phyloP scores from a whole-genome alignment of 1,140 invertebrate species.

The Saxidomus purpurata region DNA sequence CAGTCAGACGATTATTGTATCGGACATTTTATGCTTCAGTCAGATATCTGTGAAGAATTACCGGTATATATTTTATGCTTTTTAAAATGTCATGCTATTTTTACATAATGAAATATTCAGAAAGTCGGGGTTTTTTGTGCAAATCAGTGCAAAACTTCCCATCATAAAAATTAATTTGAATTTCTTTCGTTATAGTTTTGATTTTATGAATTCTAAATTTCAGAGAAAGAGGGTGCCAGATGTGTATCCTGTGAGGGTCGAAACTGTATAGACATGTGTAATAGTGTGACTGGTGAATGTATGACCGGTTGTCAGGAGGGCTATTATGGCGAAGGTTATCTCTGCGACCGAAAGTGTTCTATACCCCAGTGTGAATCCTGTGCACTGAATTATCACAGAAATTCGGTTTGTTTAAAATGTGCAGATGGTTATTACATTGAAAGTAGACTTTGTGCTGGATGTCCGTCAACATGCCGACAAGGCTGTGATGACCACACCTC shows the following conservation, averaged over 20 bases:
- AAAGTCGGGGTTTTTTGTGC: too few relatives aligned
- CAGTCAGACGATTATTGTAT: too few relatives aligned
- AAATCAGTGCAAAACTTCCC: too few relatives aligned
- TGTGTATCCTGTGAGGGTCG: constrained; percentile 34
- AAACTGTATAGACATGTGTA: constrained; percentile 31
- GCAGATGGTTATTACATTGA: not conserved
- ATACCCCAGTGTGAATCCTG: constrained; percentile 27
- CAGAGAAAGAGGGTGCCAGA: too few relatives aligned
- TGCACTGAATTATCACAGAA: constrained; percentile 4
- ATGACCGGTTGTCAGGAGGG: constrained; percentile 28
- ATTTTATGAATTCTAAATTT: not conserved
- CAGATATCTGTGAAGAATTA: too few relatives aligned
- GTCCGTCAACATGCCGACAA: constrained; percentile 11
- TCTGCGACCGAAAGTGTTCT: not conserved
- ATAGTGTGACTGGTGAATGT: constrained; percentile 5
- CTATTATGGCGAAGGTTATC: constrained; percentile 43
- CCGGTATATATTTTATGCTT: too few relatives aligned
- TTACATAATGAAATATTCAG: too few relatives aligned
- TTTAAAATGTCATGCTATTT: too few relatives aligned
- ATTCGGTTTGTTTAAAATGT: constrained; percentile 5
- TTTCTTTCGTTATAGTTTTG: too few relatives aligned
- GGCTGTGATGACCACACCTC: constrained; percentile 19
- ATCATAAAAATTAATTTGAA: too few relatives aligned
- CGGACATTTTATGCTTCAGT: too few relatives aligned
- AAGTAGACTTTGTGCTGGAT: not conserved